Evolutionary conservation across 2,113 vertebrate genomes (phyloP), one percentile per base, ranked within the genome.

Genomic region (Zapornia atra): DNA sequence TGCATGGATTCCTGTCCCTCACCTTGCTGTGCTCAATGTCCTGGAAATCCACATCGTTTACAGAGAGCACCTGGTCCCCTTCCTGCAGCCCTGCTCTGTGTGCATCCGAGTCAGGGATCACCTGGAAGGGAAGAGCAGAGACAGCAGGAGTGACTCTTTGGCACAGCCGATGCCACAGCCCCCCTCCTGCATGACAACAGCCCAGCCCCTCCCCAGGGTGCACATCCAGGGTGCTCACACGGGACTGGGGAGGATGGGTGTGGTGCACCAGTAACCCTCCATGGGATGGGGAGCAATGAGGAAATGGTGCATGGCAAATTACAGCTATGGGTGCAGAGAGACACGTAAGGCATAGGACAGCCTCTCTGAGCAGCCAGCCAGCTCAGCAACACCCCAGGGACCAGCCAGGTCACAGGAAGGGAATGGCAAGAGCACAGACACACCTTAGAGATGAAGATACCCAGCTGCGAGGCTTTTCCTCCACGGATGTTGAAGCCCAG

Each of bases 361-460:
- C 6, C 42, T 73, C 34, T 44, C 28, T 2, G 48, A 53, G 38
- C 46, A 2, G 40, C 82, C 56, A 3, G 65, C 61, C 5, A 15
- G 65, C 96, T 82, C 88, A 19, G 71, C 48, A 51, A 53, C 54
- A 59, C 61, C 77, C 78, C 26, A 10, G 15, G 25, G 48, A 40
- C 38, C 33, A 15, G 60, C 28, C 24, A 24, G 29, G 29, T 13
- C 11, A 18, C 2, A 0, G 42, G 42, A 20, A 12, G 1, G 71
- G 40, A 33, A 9, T 0, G 10, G 53, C 25, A 26, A 51, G 29
- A 59, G 87, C 59, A 83, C 6, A 14, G 56, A 97, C 97, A 12
- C 57, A 99, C 99, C 99, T 99, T 99, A 26, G 99, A 99, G 94
- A 99, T 99, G 96, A 99, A 99, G 97, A 99, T 99, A 28, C 99